These are phyloP conservation scores for Oligia strigilis DNA, from an alignment of 2,888 invertebrate genomes.

Conservation along the genomic window DNA sequence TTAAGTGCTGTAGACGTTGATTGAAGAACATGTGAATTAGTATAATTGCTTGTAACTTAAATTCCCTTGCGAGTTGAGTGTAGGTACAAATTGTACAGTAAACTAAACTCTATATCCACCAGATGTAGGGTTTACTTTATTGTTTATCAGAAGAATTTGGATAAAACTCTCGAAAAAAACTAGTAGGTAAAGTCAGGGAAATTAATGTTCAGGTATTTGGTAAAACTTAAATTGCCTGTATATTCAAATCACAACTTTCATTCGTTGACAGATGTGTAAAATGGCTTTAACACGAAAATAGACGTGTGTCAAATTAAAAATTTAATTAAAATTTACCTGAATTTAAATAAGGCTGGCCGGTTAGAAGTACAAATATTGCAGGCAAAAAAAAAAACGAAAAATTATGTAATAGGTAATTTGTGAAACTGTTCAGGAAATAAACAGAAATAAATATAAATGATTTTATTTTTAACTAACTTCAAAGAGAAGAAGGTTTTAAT, in stretches of 20 bases:
- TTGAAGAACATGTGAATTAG: slow-evolving; percentile 27
- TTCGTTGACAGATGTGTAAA: background rate
- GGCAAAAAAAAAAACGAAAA: background rate
- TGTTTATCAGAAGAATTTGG: background rate
- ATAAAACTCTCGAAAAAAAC: background rate
- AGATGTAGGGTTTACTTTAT: background rate
- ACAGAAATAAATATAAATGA: background rate
- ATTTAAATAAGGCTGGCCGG: no score
- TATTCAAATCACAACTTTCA: background rate
- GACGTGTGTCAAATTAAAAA: background rate
- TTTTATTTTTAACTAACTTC: background rate
- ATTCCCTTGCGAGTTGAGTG: background rate
- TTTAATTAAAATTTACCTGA: background rate
- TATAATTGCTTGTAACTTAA: slow-evolving; percentile 13
- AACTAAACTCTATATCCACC: background rate
- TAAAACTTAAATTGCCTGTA: no score
- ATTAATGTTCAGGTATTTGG: background rate
- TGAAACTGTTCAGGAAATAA: background rate
- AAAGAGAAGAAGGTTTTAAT: background rate
- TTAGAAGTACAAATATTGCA: background rate
- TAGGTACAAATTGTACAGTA: background rate
- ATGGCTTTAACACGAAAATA: background rate
- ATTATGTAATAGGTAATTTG: background rate
- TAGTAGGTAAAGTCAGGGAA: background rate
- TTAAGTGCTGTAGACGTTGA: slow-evolving; percentile 35